A percentile compares a stretch with the other conserved stretches of the same genome.
Evolutionary conservation across 92 coral and sea anemone genomes (phyloP).

Genomic region (Zoanthus gigantus): DNA sequence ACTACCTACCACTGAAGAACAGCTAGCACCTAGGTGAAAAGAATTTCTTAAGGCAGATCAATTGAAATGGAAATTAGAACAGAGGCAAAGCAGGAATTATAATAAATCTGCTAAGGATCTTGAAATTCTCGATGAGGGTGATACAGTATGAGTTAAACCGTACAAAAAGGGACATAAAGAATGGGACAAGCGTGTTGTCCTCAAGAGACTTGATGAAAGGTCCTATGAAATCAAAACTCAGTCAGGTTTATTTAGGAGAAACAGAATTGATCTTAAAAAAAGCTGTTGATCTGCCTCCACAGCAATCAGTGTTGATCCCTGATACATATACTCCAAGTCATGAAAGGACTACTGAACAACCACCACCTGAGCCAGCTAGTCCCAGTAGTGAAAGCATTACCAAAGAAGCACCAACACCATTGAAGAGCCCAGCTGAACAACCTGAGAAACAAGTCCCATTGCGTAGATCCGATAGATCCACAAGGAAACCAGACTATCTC

Average conservation of each 20-base stretch:
- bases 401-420: background rate
- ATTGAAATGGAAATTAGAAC: background rate
- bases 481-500: background rate
- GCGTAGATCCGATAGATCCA: background rate
- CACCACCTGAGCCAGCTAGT: background rate
- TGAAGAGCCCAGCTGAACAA: background rate
- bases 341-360: background rate
- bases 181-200: background rate
- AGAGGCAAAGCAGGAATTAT: constrained; percentile 13
- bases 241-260: constrained; percentile 10
- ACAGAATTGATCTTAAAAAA: constrained; percentile 9
- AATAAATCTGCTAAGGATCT: constrained; percentile 13
- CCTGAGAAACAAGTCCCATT: background rate
- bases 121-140: constrained; percentile 23
- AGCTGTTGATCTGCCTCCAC: background rate
- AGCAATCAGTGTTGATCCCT: background rate
- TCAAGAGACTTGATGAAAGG: constrained; percentile 29
- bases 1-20: constrained; percentile 1
- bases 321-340: background rate
- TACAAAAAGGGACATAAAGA: constrained; percentile 12
- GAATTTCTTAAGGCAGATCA: background rate
- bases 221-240: background rate
- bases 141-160: constrained; percentile 12
- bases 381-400: background rate
- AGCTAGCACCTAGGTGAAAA: background rate